Evolutionary conservation across 53 echinoderm and acorn worm species (phyloP), one percentile per base, ranked within the genome.

Genomic region (Arbacia lixula): DNA sequence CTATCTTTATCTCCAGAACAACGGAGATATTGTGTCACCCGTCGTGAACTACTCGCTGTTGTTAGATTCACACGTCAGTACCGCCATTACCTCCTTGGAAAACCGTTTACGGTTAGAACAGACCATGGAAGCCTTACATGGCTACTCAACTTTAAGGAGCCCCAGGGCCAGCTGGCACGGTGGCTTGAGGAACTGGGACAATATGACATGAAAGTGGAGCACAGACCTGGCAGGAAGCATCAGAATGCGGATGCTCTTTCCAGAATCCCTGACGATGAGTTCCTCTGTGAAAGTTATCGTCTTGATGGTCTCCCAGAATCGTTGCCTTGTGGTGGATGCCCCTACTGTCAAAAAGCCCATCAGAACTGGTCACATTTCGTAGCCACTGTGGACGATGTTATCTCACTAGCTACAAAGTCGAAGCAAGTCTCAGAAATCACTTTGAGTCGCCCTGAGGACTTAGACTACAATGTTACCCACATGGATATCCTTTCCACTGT

Each of bases 161-260:
- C 89, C n/a, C 89, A 89, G 24, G 89, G 89, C 12, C 84, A 89
- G 39, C 53, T 89, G 14, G 85, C 85, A 5, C 31, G 85, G 16
- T 88, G 83, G 88, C 35, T 88, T 32, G 88, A 87, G 49, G 87
- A 84, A 14, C 50, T 88, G 4, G 63, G 89, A 20, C 89, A 88
- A 35, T 89, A 89, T 50, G 61, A 89, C 63, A 63, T 89, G 54
- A 35, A 24, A 2, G 31, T 88, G 1, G 56, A 88, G 40, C 66
- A 76, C 51, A 42, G 85, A 30, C 52, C 25, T 6, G 85, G 89
- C 11, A 73, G 53, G 71, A 39, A 53, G 34, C 76, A 89, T 41
- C 14, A 19, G 19, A 89, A 91, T 60, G 91, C 91, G 3, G 88
- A 91, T 68, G 85, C 91, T 8, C 60, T 91, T 36, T 91, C 88